Conservation (phyloP, 2,797 vertebrate species). For the Jordanella pulchra region DNA sequence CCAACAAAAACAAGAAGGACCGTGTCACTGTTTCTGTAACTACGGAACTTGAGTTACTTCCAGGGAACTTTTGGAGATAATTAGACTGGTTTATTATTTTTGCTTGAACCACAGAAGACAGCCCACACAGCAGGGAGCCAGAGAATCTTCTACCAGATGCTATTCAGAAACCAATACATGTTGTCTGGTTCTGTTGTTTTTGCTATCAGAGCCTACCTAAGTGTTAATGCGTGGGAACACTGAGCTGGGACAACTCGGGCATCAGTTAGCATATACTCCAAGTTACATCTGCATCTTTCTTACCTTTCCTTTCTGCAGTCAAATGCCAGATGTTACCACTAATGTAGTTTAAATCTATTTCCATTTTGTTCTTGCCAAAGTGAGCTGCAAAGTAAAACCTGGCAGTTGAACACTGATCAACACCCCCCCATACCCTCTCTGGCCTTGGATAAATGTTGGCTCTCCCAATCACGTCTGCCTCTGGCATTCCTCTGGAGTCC, state of each 20-base stretch:
- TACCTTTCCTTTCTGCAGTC: neutral
- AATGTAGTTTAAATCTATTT: neutral
- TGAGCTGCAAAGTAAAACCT: conserved; percentile 9
- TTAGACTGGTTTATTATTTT: conserved; percentile 7
- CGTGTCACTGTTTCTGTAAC: neutral
- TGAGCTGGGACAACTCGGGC: neutral
- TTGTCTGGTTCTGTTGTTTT: neutral
- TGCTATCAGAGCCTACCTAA: neutral
- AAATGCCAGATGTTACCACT: conserved; percentile 10
- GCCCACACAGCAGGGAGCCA: conserved; percentile 8
- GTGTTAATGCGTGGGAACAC: neutral
- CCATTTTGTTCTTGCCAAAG: neutral
- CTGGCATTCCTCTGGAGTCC: conserved; percentile 61
- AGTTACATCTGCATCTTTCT: neutral
- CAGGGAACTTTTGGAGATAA: conserved; percentile 3
- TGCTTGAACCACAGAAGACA: neutral
- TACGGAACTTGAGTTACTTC: neutral
- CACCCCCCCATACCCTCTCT: conserved; percentile 13
- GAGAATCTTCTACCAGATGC: conserved; percentile 2
- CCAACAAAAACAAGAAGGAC: neutral
- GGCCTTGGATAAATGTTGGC: conserved; percentile 47
- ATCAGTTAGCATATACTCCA: neutral
- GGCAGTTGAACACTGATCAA: conserved; percentile 9
- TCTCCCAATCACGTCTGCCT: conserved; percentile 55
- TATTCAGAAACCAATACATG: neutral